Percentiles rank a stretch among this genome's conserved stretches.
These are phyloP conservation scores for Drosophila mimetica DNA, from an alignment of 2,888 invertebrate species.

Conservation along the genomic window DNA sequence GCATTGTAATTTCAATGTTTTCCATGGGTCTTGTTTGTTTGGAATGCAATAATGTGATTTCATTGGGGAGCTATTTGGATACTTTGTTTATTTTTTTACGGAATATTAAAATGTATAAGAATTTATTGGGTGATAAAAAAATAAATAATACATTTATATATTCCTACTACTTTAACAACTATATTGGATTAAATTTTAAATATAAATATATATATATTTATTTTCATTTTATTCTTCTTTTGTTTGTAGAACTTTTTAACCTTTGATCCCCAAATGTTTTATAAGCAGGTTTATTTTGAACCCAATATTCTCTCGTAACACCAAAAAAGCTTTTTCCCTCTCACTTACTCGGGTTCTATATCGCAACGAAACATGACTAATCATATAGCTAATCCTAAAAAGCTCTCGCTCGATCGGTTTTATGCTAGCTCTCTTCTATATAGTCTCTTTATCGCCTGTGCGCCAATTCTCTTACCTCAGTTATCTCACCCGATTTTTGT, in stretches of 20 bases:
- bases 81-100: not conserved
- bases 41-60: constrained; percentile 9
- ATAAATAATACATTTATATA: too few relatives aligned
- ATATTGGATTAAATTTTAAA: too few relatives aligned
- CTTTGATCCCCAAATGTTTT: constrained; percentile 9
- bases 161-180: too few relatives aligned
- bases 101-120: not conserved
- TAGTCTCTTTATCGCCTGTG: not conserved
- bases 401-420: constrained; percentile 16
- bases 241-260: not conserved
- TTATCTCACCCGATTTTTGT: constrained; percentile 12
- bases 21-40: not conserved
- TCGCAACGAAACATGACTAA: constrained; percentile 2
- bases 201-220: too few relatives aligned
- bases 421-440: not conserved
- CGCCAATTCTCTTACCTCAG: constrained; percentile 3
- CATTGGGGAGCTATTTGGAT: not conserved
- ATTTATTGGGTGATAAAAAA: not conserved
- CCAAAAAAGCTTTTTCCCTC: constrained; percentile 4
- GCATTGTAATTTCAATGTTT: constrained; percentile 19
- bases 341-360: not conserved
- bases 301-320: not conserved
- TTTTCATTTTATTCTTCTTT: not conserved
- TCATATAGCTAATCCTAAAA: not conserved
- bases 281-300: not conserved